These are phyloP conservation scores for Napeogenes sylphis DNA, from an alignment of 2,888 invertebrate genomes.

Conservation along the genomic window DNA sequence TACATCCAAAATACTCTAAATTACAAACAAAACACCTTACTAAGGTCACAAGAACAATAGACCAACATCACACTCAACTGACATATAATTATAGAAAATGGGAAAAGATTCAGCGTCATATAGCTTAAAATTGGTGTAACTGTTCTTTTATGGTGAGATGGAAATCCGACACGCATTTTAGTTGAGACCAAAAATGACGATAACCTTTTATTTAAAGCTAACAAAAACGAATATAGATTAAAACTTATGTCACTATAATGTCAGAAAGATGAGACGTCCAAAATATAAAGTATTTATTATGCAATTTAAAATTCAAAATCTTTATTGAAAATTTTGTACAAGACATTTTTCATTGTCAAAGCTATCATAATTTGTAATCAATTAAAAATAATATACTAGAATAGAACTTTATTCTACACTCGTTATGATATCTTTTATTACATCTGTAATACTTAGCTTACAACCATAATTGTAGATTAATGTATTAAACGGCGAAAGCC, in stretches of 20 bases:
- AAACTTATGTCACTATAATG: no score
- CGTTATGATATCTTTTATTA: not conserved
- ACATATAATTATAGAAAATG: slow-evolving; percentile 5
- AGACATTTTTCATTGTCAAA: no score
- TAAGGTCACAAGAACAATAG: not conserved
- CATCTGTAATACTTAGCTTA: not conserved
- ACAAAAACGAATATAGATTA: no score
- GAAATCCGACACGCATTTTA: not conserved
- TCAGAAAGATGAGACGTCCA: no score
- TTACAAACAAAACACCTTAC: not conserved
- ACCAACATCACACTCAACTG: not conserved
- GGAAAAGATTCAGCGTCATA: not conserved
- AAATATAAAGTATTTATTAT: no score
- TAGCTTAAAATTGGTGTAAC: slow-evolving; percentile 4
- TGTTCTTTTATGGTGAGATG: not conserved
- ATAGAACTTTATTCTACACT: not conserved
- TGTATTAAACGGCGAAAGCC: slow-evolving; percentile 21
- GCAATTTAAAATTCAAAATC: no score
- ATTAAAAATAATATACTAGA: no score
- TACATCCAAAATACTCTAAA: not conserved
- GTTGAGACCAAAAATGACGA: not conserved
- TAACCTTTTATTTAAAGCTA: no score
- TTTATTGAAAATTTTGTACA: no score
- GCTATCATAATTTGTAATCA: no score
- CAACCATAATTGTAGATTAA: slow-evolving; percentile 1